Percentiles rank a stretch among this genome's conserved stretches.
phyloP scores from a whole-genome alignment of 2,113 vertebrate species.

The Semicossyphus pulcher region DNA sequence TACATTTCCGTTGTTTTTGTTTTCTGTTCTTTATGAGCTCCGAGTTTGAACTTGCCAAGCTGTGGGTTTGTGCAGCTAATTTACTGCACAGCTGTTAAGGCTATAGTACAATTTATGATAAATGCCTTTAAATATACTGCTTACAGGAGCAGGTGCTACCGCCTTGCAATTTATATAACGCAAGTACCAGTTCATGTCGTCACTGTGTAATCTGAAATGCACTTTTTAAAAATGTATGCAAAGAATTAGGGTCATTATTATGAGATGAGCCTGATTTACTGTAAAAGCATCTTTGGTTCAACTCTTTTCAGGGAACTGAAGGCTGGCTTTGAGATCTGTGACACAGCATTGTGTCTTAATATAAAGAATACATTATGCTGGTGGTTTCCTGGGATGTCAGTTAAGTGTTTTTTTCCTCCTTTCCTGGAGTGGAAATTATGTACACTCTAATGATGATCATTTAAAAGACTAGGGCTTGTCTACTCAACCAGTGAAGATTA shows the following conservation, averaged over 20 bases:
- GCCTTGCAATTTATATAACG: neutral
- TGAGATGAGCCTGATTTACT: no score
- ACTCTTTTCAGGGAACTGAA: neutral
- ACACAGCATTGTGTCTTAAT: neutral
- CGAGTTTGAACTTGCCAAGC: neutral
- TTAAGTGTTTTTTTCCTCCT: neutral
- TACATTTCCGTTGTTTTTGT: neutral
- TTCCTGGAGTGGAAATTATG: conserved; percentile 5
- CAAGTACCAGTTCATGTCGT: neutral
- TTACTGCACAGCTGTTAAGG: neutral
- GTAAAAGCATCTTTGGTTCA: no score
- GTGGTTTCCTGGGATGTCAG: neutral
- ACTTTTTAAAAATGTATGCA: neutral
- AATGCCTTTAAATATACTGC: neutral
- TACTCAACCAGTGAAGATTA: conserved; percentile 36
- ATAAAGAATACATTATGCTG: neutral
- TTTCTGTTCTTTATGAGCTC: neutral
- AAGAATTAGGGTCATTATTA: neutral
- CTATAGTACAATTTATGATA: neutral
- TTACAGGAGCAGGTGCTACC: no score
- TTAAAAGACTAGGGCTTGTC: conserved; percentile 42
- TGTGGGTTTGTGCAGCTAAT: neutral
- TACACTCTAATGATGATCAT: conserved; percentile 34
- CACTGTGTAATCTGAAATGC: neutral
- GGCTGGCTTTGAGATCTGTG: neutral